Base-by-base conservation (phyloP, 2,888 invertebrate genomes). In the Fissipunctia ypsillon region DNA sequence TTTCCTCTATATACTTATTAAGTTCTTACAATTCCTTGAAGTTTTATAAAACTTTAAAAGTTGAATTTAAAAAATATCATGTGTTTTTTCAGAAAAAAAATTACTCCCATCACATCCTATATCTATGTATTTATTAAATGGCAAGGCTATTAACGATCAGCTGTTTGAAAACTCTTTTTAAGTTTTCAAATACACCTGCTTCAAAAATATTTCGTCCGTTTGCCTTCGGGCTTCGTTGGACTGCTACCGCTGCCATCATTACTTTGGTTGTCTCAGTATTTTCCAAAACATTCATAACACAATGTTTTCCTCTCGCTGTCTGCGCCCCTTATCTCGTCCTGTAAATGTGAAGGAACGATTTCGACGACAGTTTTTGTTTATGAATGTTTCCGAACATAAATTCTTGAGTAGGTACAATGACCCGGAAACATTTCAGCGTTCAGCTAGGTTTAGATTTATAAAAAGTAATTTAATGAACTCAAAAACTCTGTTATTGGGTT, bases 281-380 rank as follows among this genome's bases (percentile, higher is more conserved):
- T 81, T 76, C 74, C 74, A 65, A 78, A 82, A 83, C 84, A 88
- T 86, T 84, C 84, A 80, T 83, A 77, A 31, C 31, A 3, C 4
- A 81, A 85, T 88, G 82, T 86, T 83, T 81, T 81, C 73, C 79
- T 80, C 78, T 68, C 59, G 67, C 75, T 74, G 72, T 57, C 78
- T 82, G 78, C 80, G 78, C 73, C 80, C 78, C 80, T 85, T 84
- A 83, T 85, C 84, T 88, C 70, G 76, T 72, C 77, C 80, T 78
- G 71, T 69, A 65, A 83, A 84, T 78, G 76, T 65, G 75, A 83
- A 81, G 69, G 64, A 80, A 75, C 77, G 68, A 85, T 80, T 81
- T 80, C 66, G 52, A 75, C 69, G 78, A 78, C 85, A 80, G 73
- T 81, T 85, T 86, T 87, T 78, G 69, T 78, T 82, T 80, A 70